Percentiles rank a stretch among this genome's conserved stretches.
Conservation (phyloP, 1,140 invertebrate species). For the Calliopsis andreniformis region DNA sequence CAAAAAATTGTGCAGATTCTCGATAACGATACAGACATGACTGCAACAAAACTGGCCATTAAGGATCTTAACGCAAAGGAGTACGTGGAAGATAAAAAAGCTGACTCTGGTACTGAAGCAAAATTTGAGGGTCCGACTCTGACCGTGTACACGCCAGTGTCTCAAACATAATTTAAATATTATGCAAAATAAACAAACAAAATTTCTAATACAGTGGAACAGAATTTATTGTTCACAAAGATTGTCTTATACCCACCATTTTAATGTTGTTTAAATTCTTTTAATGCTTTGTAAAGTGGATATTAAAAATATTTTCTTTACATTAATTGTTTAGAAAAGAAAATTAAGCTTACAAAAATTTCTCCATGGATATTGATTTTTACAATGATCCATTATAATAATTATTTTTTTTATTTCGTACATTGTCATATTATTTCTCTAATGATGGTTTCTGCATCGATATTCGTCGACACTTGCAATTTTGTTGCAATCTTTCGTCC, state of each 20-base stretch:
- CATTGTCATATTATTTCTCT: not conserved
- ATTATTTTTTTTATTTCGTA: not conserved
- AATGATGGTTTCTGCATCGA: not conserved
- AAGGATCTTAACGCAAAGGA: conserved; percentile 33
- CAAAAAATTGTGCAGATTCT: conserved; percentile 65
- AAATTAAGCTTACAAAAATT: no score
- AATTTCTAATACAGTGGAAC: not conserved
- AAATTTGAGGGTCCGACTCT: conserved; percentile 31
- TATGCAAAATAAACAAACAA: not conserved
- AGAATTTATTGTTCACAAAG: no score
- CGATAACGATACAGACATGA: conserved; percentile 50
- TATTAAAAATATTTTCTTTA: no score
- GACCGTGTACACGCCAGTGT: not conserved
- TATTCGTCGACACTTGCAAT: not conserved
- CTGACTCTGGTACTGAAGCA: conserved; percentile 9
- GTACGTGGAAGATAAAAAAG: conserved; percentile 1
- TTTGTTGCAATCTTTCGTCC: not conserved
- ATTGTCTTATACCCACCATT: no score
- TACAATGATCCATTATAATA: no score
- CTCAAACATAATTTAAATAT: not conserved
- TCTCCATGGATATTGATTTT: no score
- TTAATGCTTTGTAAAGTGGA: no score
- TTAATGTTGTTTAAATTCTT: no score
- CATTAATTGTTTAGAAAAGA: no score
- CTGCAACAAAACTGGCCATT: conserved; percentile 20